Evolutionary conservation across 1,140 invertebrate species (phyloP), one percentile per base, ranked within the genome.

Genomic region (Diploscapter pachys): DNA sequence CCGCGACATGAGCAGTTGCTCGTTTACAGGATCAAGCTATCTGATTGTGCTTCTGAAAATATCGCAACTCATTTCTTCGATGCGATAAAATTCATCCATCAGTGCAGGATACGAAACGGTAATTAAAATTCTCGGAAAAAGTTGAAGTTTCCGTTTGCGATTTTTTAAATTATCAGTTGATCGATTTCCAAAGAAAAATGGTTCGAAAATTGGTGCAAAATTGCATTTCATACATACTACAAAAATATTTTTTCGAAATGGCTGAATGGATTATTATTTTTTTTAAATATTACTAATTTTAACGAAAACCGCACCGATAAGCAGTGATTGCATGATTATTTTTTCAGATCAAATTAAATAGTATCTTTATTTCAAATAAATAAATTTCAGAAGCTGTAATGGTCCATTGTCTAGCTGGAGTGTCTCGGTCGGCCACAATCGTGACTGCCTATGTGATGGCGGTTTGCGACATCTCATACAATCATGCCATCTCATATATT

Each of bases 391-490:
- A 75, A 67, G 62, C 31, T 53, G 74, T 96, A 49, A 87, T 98
- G 68, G 94, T 97, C 52, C 95, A 98, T 85, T 98, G 95, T 87
- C 96, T 96, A 87, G 97, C 97, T 94, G 95, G 95, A 4, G 92
- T 98, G 13, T 96, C 94, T 85, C 89, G 94, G 67, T 98, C 95
- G 4, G 95, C 95, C 3, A 96, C 94, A 1, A 94, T 97, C 11
- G 95, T 98, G 5, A 95, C 98, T 79, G 95, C 95, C 0, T 98
- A 96, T 86, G 92, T 93, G 3, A 97, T 98, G 95, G 97, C 97
- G 86, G 93, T 94, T 4, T 93, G 93, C 85, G 92, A 93, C 84
- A 95, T 93, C 93, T 91, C 93, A 80, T 91, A 96, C 79, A 90
- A 92, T 51, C 90, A 92, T 80, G 94, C 95, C 0, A 89, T 93